Base-by-base conservation (phyloP, 2,888 invertebrate species). In the Pachycephus smyrnensis region DNA sequence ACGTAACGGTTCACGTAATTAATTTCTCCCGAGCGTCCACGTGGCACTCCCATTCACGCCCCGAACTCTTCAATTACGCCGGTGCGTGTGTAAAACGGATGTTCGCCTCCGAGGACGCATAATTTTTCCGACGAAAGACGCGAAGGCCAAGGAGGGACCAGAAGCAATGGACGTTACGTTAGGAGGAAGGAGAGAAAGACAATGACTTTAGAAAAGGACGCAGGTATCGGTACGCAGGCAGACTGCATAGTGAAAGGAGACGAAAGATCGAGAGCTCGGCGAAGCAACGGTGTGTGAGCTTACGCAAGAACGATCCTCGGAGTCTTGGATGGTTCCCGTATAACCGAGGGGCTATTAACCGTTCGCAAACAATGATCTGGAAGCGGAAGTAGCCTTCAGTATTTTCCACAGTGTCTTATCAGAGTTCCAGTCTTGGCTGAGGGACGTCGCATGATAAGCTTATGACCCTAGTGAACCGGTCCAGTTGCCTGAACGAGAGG, bases 291-390 rank as follows among this genome's bases (percentile, higher is more conserved):
- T 23, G 23, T 11, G 55, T 6, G 6, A 55, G 23, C 82, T 83
- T 84, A 80, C 83, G 84, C 83, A 85, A 85, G 83, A 85, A 83
- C 83, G 79, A 76, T 76, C 84, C 85, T 84, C 80, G 83, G 31
- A 9, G 55, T 23, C 55, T 55, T 55, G 23, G 55, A 1, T 23
- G 23, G 55, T 55, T 55, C n/a, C 15, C 55, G 55, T 55, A 55
- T 9, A 55, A 88, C 89, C 88, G 89, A 84, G 84, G 88, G 89
- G 87, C 89, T 90, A 90, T 91, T 90, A 91, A 91, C 89, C 88
- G 89, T 90, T 89, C 84, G 88, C 90, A 91, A 91, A 91, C 90
- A 90, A 90, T 91, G 89, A 90, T 90, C 89, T 89, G 87, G 86
- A 89, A 89, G 88, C 89, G 89, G 88, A 90, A 90, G 89, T 89